These are phyloP conservation scores for Misgurnus mizolepis DNA, from an alignment of 2,113 vertebrate genomes.

Conservation along the genomic window DNA sequence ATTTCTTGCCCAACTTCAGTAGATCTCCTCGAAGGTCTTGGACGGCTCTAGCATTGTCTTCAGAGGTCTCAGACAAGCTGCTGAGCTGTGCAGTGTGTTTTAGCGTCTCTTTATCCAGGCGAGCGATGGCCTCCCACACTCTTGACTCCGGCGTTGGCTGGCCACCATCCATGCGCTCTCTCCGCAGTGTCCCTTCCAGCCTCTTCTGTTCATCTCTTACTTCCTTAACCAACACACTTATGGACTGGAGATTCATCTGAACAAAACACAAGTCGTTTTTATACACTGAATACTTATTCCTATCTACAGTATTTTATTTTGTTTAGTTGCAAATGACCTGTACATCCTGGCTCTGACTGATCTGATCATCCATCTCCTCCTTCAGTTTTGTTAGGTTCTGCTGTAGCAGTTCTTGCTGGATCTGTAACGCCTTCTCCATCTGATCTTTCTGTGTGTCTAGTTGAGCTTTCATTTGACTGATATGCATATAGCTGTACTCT, in stretches of 20 bases:
- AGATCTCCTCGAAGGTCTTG: conserved; percentile 68
- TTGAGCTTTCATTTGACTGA: conserved; percentile 63
- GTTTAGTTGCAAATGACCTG: conserved; percentile 20
- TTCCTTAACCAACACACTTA: conserved; percentile 50
- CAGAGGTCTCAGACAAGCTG: conserved; percentile 39
- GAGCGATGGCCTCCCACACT: conserved; percentile 47
- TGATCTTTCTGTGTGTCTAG: conserved; percentile 64
- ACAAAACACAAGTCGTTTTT: too few species aligned
- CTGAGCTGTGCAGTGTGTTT: conserved; percentile 42
- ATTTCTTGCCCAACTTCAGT: conserved; percentile 65
- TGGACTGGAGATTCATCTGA: conserved; percentile 43
- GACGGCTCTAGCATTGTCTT: conserved; percentile 54
- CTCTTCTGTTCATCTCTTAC: conserved; percentile 70
- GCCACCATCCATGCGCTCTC: not conserved
- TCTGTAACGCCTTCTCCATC: conserved; percentile 31
- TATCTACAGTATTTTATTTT: not conserved
- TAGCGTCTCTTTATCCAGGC: conserved; percentile 41
- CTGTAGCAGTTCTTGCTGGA: conserved; percentile 65
- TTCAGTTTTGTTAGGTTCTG: conserved; percentile 70
- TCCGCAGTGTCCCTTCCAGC: conserved; percentile 67
- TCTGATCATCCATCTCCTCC: conserved; percentile 54
- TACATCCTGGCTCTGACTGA: conserved; percentile 31
- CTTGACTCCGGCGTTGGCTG: conserved; percentile 19
- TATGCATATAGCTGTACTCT: conserved; percentile 61
- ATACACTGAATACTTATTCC: not conserved